These are phyloP conservation scores for Percopsis omiscomaycus DNA, from an alignment of 2,797 vertebrate genomes.

Conservation along the genomic window DNA sequence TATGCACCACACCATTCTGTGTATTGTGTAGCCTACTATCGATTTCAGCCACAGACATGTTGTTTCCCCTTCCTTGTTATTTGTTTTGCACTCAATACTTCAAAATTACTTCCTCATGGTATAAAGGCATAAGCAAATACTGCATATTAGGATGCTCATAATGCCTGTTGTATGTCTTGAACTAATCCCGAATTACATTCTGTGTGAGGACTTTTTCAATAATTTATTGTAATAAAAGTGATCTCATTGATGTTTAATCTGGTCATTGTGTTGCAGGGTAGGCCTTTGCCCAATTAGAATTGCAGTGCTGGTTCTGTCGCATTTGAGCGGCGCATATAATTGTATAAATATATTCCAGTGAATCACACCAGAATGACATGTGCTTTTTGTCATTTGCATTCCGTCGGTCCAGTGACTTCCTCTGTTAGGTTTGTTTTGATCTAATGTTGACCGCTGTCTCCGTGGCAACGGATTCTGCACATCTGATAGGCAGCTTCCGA, in stretches of 20 bases:
- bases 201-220: neutral
- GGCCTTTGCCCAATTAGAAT: neutral
- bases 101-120: no score
- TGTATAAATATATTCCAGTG: constrained; percentile 5
- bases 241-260: neutral
- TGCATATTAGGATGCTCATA: no score
- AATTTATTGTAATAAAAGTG: neutral
- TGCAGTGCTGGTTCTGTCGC: constrained; percentile 4
- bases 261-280: constrained; percentile 15
- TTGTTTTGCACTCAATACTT: no score
- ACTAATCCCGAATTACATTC: neutral
- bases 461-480: constrained; percentile 40
- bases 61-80: no score
- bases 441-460: constrained; percentile 34
- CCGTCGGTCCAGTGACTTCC: constrained; percentile 14
- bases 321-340: neutral
- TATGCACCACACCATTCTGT: no score
- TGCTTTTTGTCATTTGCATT: neutral
- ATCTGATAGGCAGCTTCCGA: constrained; percentile 17
- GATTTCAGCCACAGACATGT: no score
- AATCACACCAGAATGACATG: neutral
- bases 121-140: no score
- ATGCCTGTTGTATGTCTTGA: neutral
- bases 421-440: constrained; percentile 51
- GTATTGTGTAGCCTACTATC: no score